These are phyloP conservation scores for Malthinus flaveolus DNA, from an alignment of 2,888 invertebrate species.

Conservation along the genomic window DNA sequence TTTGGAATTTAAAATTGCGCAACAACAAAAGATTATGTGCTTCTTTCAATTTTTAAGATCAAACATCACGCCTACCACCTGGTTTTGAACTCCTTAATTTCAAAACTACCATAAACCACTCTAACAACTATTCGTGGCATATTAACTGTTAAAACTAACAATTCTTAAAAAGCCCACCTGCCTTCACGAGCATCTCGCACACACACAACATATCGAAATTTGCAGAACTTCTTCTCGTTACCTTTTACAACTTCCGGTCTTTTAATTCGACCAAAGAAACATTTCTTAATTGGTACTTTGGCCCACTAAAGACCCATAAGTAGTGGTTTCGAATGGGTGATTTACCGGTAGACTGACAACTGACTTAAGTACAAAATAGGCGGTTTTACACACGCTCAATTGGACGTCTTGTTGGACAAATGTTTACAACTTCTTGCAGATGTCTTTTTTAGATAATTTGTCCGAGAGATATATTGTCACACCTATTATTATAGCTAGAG, in stretches of 20 bases:
- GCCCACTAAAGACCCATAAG: slow-evolving; percentile 22
- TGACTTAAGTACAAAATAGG: slow-evolving; percentile 20
- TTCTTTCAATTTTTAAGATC: slow-evolving; percentile 31
- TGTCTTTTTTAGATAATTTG: slow-evolving; percentile 32
- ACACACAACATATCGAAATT: slow-evolving; percentile 19
- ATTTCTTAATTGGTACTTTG: slow-evolving; percentile 32
- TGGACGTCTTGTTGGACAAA: slow-evolving; percentile 28
- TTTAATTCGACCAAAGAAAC: slow-evolving; percentile 23
- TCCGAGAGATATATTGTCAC: slow-evolving; percentile 5
- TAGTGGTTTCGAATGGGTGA: slow-evolving; percentile 17
- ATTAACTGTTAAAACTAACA: slow-evolving; percentile 33
- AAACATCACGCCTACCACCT: slow-evolving; percentile 43
- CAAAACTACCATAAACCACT: slow-evolving; percentile 38
- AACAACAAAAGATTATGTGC: slow-evolving; percentile 22
- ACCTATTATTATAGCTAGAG: background rate
- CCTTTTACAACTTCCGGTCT: slow-evolving; percentile 30
- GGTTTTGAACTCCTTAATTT: slow-evolving; percentile 36
- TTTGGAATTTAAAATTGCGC: slow-evolving; percentile 12
- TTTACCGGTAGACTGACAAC: slow-evolving; percentile 28
- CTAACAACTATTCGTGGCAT: slow-evolving; percentile 22
- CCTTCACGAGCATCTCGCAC: slow-evolving; percentile 18
- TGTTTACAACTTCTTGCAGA: slow-evolving; percentile 35
- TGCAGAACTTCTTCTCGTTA: slow-evolving; percentile 25
- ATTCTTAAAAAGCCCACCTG: slow-evolving; percentile 40
- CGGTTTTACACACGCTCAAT: slow-evolving; percentile 17